Percentiles rank a stretch among this genome's conserved stretches.
Evolutionary conservation across 2,888 invertebrate genomes (phyloP).

Genomic region (Idaea dimidiata): DNA sequence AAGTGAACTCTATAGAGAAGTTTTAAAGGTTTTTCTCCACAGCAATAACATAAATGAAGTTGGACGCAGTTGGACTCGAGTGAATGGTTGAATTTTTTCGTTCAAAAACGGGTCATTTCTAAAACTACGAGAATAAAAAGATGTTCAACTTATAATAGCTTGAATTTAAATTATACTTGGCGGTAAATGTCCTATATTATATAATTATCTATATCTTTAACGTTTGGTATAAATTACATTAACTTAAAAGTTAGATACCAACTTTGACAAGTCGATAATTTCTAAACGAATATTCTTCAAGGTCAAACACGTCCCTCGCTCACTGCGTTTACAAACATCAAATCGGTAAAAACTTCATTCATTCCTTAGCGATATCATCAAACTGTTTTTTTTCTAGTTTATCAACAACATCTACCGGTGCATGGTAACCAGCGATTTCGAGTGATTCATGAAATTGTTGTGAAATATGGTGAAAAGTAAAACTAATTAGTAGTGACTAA

Average conservation of each 20-base stretch:
- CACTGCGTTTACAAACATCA: background rate
- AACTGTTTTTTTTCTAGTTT: background rate
- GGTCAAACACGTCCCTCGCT: background rate
- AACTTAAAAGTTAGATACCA: too few relatives aligned
- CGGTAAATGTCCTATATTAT: too few relatives aligned
- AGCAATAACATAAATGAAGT: background rate
- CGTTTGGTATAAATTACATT: too few relatives aligned
- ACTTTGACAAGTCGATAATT: background rate
- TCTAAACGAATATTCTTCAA: background rate
- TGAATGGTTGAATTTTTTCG: background rate
- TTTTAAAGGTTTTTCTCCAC: background rate
- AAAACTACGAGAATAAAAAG: background rate
- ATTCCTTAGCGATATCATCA: background rate
- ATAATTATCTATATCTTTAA: too few relatives aligned
- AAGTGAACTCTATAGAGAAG: background rate
- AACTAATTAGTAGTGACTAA: background rate
- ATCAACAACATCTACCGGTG: background rate
- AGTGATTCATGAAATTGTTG: background rate
- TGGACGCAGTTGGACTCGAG: background rate
- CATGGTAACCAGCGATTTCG: background rate
- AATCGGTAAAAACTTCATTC: background rate
- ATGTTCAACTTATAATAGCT: background rate
- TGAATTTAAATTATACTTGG: background rate
- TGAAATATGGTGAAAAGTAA: background rate
- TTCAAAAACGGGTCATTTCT: background rate